A percentile compares a stretch with the other conserved stretches of the same genome.
Conservation (phyloP, 64 coral and sea anemone species). For the Platygyra sinensis region DNA sequence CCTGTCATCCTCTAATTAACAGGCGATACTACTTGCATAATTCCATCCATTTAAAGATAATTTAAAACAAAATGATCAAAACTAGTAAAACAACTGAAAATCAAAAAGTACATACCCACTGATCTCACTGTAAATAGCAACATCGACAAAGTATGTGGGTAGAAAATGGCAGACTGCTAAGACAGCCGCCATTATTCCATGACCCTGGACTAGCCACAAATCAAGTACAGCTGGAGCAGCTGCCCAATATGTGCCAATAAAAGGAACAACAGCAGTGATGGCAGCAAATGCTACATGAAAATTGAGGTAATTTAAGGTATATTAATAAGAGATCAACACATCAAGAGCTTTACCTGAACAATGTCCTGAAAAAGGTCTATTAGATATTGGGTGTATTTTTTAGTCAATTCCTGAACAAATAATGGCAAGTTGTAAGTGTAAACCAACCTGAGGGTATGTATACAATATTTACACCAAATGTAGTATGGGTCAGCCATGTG, state of each 20-base stretch:
- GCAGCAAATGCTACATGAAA: constrained; percentile 83
- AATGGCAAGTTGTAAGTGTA: too few species aligned
- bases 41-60: too few species aligned
- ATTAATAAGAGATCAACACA: too few species aligned
- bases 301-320: background rate
- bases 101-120: constrained; percentile 75
- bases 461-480: constrained; percentile 97
- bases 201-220: constrained; percentile 83
- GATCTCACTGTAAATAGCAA: constrained; percentile 98
- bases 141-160: constrained; percentile 94
- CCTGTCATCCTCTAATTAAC: too few species aligned
- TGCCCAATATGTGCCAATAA: constrained; percentile 94
- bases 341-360: too few species aligned
- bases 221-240: constrained; percentile 91
- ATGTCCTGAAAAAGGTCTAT: too few species aligned
- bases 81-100: too few species aligned
- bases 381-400: background rate
- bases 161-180: constrained; percentile 86
- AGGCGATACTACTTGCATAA: too few species aligned
- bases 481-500: constrained; percentile 96
- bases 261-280: constrained; percentile 83
- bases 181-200: constrained; percentile 72
- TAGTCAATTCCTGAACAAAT: background rate
- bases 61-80: too few species aligned
- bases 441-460: constrained; percentile 94